phyloP scores from a whole-genome alignment of 2,888 invertebrate species.

The Cremastobaeus sp. region DNA sequence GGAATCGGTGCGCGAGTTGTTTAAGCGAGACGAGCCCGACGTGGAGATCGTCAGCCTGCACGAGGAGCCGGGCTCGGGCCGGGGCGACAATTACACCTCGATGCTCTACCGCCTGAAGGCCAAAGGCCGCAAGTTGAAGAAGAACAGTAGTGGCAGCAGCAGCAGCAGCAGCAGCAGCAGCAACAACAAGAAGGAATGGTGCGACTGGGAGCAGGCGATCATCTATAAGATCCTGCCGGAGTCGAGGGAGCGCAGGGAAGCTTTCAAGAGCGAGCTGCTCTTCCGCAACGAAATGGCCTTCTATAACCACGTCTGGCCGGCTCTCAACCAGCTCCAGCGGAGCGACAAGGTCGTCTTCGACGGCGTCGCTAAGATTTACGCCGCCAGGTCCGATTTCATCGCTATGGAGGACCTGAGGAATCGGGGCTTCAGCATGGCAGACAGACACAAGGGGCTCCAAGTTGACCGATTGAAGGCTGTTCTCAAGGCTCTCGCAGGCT shows the following conservation, averaged over 20 bases:
- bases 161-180: no score
- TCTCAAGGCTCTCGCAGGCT: constrained; percentile 78
- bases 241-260: constrained; percentile 82
- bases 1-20: constrained; percentile 71
- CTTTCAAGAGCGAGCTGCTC: constrained; percentile 84
- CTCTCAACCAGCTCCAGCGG: constrained; percentile 81
- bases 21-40: constrained; percentile 70
- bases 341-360: constrained; percentile 67
- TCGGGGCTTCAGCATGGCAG: constrained; percentile 77
- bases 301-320: constrained; percentile 85
- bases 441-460: constrained; percentile 76
- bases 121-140: constrained; percentile 80
- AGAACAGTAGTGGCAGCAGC: no score
- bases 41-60: constrained; percentile 75
- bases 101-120: constrained; percentile 84
- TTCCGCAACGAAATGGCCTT: constrained; percentile 87
- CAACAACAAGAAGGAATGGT: constrained; percentile 75
- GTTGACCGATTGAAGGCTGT: constrained; percentile 75
- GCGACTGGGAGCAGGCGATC: constrained; percentile 83
- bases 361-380: constrained; percentile 74
- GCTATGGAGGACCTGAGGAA: constrained; percentile 79
- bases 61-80: constrained; percentile 85
- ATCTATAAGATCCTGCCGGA: constrained; percentile 86
- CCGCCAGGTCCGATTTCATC: constrained; percentile 77
- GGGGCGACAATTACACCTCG: constrained; percentile 87